Conservation (phyloP, 2,888 invertebrate genomes). For the Drosophila anomelani region DNA sequence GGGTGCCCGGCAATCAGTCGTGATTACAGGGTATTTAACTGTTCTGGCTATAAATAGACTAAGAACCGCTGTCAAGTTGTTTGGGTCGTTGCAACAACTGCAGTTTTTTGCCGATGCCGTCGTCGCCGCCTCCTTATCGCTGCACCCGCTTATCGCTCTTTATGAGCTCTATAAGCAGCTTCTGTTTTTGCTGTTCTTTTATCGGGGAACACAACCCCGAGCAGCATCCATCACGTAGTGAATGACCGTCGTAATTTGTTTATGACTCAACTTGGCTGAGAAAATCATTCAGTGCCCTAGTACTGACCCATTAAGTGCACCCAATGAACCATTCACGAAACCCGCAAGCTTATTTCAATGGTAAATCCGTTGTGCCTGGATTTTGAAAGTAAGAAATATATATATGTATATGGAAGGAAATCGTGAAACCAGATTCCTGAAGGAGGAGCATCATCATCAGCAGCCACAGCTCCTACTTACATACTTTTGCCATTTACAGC, state of each 20-base stretch:
- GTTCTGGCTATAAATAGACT: constrained; percentile 35
- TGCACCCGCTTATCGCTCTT: constrained; percentile 25
- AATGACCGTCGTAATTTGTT: constrained; percentile 20
- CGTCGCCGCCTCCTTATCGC: constrained; percentile 26
- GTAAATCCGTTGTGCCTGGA: constrained; percentile 8
- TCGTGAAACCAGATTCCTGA: constrained; percentile 37
- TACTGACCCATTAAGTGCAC: constrained; percentile 24
- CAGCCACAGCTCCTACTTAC: constrained; percentile 35
- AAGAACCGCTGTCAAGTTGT: constrained; percentile 9
- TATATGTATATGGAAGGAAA: background rate
- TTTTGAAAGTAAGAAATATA: constrained; percentile 20
- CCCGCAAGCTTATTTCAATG: constrained; percentile 11
- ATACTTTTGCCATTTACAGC: constrained; percentile 52
- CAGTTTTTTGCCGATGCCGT: background rate
- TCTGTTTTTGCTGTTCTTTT: constrained; percentile 15
- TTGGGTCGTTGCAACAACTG: constrained; percentile 12
- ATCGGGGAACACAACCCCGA: constrained; percentile 10
- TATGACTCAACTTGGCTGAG: constrained; percentile 17
- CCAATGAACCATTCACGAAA: constrained; percentile 27
- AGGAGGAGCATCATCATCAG: constrained; percentile 23
- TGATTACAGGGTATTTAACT: constrained; percentile 43
- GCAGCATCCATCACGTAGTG: constrained; percentile 43
- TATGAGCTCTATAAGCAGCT: constrained; percentile 9
- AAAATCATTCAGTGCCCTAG: constrained; percentile 24
- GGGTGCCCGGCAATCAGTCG: constrained; percentile 28